Percentiles rank a stretch among this genome's conserved stretches.
These are phyloP conservation scores for Artibeus lituratus DNA, from an alignment of 2,797 vertebrate genomes.

Conservation along the genomic window DNA sequence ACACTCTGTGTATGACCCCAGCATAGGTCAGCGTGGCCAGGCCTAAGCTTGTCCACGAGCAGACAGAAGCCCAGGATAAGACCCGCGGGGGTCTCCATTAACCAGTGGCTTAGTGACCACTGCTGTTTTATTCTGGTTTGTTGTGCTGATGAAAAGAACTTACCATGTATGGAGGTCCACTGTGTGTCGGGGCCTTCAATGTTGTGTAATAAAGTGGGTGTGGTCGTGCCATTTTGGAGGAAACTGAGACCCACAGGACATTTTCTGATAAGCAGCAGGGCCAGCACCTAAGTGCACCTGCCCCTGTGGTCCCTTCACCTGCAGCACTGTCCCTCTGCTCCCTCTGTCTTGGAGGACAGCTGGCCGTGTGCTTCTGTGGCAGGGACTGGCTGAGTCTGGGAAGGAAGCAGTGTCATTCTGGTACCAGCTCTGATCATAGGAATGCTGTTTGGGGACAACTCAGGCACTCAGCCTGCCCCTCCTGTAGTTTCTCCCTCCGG, in stretches of 20 bases:
- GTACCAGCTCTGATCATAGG: fast-evolving
- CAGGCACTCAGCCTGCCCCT: fast-evolving
- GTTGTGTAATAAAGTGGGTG: not conserved
- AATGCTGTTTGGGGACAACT: not conserved
- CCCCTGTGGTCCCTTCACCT: fast-evolving
- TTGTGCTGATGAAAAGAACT: not conserved
- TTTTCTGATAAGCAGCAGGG: not conserved
- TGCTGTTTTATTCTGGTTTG: not conserved
- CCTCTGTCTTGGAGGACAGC: not conserved
- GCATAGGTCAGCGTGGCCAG: not conserved
- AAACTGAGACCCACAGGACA: not conserved
- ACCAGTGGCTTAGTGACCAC: not conserved
- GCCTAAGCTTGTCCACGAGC: fast-evolving
- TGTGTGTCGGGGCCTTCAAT: not conserved
- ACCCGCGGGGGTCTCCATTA: fast-evolving
- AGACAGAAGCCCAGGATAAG: not conserved
- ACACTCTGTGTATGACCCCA: fast-evolving
- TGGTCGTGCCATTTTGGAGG: not conserved
- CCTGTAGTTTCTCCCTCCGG: not conserved
- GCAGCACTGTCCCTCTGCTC: fast-evolving
- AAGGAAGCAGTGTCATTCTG: fast-evolving
- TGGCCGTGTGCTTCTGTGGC: no score
- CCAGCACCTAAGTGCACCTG: no score
- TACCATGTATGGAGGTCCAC: fast-evolving
- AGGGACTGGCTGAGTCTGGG: not conserved